Evolutionary conservation across 2,797 vertebrate genomes (phyloP).

Genomic region (Nothura maculosa): DNA sequence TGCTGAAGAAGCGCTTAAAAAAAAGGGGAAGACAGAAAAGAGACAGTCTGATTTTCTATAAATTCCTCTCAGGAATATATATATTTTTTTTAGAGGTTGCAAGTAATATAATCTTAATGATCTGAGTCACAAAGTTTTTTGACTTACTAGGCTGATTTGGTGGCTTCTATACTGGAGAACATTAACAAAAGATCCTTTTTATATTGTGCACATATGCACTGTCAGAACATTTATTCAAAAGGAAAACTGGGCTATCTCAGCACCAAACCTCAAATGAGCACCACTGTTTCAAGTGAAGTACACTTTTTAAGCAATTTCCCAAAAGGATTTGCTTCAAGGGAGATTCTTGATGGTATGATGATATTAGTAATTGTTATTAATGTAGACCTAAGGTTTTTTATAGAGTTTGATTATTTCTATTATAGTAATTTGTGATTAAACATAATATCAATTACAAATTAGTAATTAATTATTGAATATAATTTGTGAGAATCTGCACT

Average conservation of each 20-base stretch:
- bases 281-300: fast-evolving
- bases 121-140: neutral
- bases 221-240: neutral
- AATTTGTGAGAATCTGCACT: too few species aligned
- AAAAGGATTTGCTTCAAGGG: neutral
- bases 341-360: neutral
- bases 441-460: too few species aligned
- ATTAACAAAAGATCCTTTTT: neutral
- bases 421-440: neutral
- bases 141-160: neutral
- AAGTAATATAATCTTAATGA: neutral
- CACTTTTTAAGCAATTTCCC: neutral
- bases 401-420: neutral
- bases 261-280: neutral
- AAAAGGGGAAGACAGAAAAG: neutral
- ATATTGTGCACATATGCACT: fast-evolving
- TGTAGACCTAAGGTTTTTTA: neutral
- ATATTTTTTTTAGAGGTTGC: neutral
- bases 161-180: neutral
- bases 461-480: too few species aligned
- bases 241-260: neutral
- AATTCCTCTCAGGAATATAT: neutral
- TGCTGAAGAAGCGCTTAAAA: neutral
- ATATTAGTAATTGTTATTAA: neutral
- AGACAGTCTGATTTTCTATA: neutral